A percentile compares a stretch with the other conserved stretches of the same genome.
Evolutionary conservation across 2,888 invertebrate species (phyloP).

Genomic region (Macrosiphum euphorbiae): DNA sequence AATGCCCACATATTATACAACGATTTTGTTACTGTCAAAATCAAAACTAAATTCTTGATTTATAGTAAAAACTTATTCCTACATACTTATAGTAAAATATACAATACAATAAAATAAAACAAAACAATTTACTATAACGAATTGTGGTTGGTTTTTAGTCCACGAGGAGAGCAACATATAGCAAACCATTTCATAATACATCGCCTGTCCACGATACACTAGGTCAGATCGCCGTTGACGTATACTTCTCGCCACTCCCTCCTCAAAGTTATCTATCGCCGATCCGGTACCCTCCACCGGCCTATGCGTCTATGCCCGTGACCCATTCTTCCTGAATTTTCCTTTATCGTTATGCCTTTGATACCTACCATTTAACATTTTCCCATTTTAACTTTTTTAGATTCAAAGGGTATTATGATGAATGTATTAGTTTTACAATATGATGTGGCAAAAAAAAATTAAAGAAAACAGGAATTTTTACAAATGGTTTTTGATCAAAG

Average conservation of each 20-base stretch:
- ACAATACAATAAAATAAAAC: neutral
- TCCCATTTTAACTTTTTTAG: too few relatives aligned
- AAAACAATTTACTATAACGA: neutral
- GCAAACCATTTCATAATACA: neutral
- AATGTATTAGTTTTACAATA: too few relatives aligned
- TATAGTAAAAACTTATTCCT: neutral
- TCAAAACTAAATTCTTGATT: slow-evolving; percentile 11
- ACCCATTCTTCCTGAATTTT: too few relatives aligned
- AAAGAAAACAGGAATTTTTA: too few relatives aligned
- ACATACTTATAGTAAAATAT: neutral
- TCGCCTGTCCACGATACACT: neutral
- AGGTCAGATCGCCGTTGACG: neutral
- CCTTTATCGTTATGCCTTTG: too few relatives aligned
- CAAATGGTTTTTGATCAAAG: too few relatives aligned
- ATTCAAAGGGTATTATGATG: too few relatives aligned
- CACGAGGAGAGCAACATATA: neutral
- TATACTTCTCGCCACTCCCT: too few relatives aligned
- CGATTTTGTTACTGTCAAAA: neutral
- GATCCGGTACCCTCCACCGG: neutral
- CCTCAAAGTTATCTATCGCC: neutral
- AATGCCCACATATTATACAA: neutral
- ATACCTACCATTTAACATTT: too few relatives aligned
- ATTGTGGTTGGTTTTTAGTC: neutral
- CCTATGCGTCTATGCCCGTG: too few relatives aligned
- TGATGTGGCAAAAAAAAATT: too few relatives aligned